Percentiles rank a stretch among this genome's conserved stretches.
phyloP scores from a whole-genome alignment of 2,797 vertebrate genomes.

The Cuniculus paca region DNA sequence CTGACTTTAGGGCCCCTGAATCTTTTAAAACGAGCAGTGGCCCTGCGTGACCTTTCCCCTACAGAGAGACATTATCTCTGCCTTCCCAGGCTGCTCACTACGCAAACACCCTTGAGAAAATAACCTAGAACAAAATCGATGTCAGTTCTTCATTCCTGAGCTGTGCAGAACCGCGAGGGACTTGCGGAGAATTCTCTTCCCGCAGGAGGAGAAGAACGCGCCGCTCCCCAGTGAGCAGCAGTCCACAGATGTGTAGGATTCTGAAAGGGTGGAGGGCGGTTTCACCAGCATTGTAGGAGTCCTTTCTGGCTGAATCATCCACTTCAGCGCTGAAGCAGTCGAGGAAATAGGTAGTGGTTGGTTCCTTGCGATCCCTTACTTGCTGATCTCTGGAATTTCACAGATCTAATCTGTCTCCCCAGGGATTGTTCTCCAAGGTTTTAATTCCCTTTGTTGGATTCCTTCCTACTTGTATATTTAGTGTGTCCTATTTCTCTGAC shows the following conservation, averaged over 20 bases:
- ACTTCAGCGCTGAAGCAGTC: neutral
- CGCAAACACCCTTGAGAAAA: neutral
- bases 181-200: neutral
- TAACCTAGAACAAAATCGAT: neutral
- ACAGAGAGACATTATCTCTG: neutral
- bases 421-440: neutral
- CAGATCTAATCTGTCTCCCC: neutral
- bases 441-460: neutral
- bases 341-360: neutral
- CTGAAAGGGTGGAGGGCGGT: neutral
- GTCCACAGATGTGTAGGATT: neutral
- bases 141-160: neutral
- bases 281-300: neutral
- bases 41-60: neutral
- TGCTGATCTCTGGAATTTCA: neutral
- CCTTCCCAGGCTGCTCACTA: neutral
- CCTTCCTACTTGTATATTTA: neutral
- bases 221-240: neutral
- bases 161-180: neutral
- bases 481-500: neutral
- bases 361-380: neutral
- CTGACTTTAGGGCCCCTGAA: neutral
- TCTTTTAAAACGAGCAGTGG: neutral
- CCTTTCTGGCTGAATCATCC: neutral
- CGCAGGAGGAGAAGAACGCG: neutral